phyloP scores from a whole-genome alignment of 2,888 invertebrate genomes.

The Yponomeuta malinellus region DNA sequence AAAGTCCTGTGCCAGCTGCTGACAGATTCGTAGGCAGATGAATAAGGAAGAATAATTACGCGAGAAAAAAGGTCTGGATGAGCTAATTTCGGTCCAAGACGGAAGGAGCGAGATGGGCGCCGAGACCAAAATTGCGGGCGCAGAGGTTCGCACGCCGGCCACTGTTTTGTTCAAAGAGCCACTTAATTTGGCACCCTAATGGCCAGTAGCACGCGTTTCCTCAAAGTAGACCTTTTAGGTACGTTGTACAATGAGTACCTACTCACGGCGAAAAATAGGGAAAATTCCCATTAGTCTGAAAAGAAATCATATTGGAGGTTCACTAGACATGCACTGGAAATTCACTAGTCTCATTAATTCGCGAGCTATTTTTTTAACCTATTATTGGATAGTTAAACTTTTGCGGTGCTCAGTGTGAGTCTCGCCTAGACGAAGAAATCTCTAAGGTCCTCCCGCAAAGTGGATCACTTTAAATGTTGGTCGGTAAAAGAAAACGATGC shows the following conservation, averaged over 20 bases:
- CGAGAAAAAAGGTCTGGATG: background rate
- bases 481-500: conserved; percentile 3
- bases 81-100: background rate
- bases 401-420: background rate
- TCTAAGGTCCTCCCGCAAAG: background rate
- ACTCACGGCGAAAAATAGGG: no score
- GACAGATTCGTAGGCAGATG: background rate
- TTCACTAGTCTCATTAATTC: no score
- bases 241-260: background rate
- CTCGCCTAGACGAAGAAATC: background rate
- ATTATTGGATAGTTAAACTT: background rate
- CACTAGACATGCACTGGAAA: background rate
- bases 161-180: conserved; percentile 3
- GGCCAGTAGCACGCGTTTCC: background rate
- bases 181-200: background rate
- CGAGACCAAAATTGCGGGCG: background rate
- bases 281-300: no score
- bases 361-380: background rate
- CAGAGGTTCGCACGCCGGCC: background rate
- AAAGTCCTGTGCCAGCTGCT: background rate
- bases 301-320: background rate
- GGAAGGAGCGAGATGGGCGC: background rate
- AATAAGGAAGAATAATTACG: background rate
- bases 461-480: conserved; percentile 1
- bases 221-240: background rate